These are phyloP conservation scores for Acrocephalus scirpaceus DNA, from an alignment of 2,797 vertebrate species.

Conservation along the genomic window DNA sequence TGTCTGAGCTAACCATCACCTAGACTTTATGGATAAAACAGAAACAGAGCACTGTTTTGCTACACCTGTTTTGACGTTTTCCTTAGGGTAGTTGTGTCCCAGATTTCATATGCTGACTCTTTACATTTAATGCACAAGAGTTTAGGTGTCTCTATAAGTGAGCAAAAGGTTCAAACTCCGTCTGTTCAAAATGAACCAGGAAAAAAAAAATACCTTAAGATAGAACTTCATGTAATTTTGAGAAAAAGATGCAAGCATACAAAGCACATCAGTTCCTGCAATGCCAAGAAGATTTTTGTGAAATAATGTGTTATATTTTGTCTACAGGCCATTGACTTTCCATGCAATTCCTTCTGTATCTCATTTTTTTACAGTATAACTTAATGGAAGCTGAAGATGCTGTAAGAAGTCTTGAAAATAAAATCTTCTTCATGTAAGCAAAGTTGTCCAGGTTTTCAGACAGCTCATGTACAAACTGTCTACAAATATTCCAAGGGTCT, in stretches of 20 bases:
- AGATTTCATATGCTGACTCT: background rate
- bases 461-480: background rate
- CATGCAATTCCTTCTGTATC: background rate
- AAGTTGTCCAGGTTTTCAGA: background rate
- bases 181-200: background rate
- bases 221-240: background rate
- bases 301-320: background rate
- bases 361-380: background rate
- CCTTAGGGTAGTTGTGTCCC: background rate
- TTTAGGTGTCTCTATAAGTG: background rate
- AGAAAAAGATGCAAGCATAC: background rate
- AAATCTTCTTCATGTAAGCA: background rate
- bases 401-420: background rate
- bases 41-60: background rate
- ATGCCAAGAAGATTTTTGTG: background rate
- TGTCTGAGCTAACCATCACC: background rate
- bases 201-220: background rate
- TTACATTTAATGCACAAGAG: background rate
- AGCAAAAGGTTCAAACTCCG: background rate
- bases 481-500: background rate
- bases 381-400: background rate
- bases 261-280: background rate
- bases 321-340: background rate
- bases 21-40: background rate
- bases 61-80: background rate